Evolutionary conservation across 2,888 invertebrate genomes (phyloP), one percentile per base, ranked within the genome.

Genomic region (Mythimna albipuncta): DNA sequence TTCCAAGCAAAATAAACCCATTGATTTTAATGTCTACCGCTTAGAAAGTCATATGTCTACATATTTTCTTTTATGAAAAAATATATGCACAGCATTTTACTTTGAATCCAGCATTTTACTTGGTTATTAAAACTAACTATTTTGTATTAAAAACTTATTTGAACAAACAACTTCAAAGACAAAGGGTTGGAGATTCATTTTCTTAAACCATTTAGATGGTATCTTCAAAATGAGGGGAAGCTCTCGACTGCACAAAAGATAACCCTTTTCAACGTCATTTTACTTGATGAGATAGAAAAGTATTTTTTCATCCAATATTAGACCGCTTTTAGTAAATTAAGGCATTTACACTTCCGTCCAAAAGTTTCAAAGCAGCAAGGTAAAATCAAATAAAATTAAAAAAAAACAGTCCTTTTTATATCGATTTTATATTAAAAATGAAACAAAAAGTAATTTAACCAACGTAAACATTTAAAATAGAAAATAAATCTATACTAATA

Each of bases 221-320:
- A 82, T 80, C 83, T 75, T 57, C 55, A 64, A 64, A 83, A 83
- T 69, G 69, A 83, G 61, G 61, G 32, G 32, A 69, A 67, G 26
- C 67, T 76, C 61, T 47, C 57, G 58, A 71, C 58, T 75, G 67
- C 65, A 72, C 69, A 74, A 74, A 78, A 76, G 63, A 74, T 73
- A 73, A 73, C 74, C 69, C 64, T 67, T 63, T 74, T 72, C 72
- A 74, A 83, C 69, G 79, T 67, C 41, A 74, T 79, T 83, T 79
- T 72, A 41, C 68, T 77, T 82, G 62, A 83, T 84, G 63, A 72
- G 62, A 69, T 77, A 73, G 69, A 81, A 70, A 54, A 66, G 64
- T 61, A 64, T 79, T 81, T 76, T 75, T 76, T 75, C 62, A 67
- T 6, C 19, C 62, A 11, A 65, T 73, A 44, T 65, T 62, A 75